Percentiles rank a stretch among this genome's conserved stretches.
These are phyloP conservation scores for Lipotes vexillifer DNA, from an alignment of 2,113 vertebrate genomes.

Conservation along the genomic window DNA sequence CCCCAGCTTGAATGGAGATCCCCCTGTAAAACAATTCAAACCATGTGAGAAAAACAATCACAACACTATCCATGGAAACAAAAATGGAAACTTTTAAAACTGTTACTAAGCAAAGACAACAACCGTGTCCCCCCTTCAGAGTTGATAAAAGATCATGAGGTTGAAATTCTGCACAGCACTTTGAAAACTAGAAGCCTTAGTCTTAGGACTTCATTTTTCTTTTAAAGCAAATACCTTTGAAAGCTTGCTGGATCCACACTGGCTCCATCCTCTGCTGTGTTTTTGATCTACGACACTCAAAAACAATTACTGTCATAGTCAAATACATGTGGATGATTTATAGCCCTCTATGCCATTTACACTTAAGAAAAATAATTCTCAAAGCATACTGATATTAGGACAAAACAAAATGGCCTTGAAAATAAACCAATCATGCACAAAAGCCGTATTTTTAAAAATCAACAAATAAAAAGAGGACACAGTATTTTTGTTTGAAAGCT, in stretches of 20 bases:
- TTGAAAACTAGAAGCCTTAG: neutral
- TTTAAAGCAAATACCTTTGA: slow-evolving; percentile 30
- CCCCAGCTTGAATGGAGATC: neutral
- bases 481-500: slow-evolving; percentile 44
- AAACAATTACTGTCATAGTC: slow-evolving; percentile 24
- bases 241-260: neutral
- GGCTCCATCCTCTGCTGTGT: neutral
- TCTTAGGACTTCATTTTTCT: neutral
- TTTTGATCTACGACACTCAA: slow-evolving; percentile 42
- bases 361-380: slow-evolving; percentile 20
- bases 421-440: neutral
- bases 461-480: slow-evolving; percentile 5
- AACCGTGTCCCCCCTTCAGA: slow-evolving; percentile 18
- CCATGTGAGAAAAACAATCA: neutral
- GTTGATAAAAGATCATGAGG: slow-evolving; percentile 24
- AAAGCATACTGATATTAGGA: neutral
- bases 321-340: slow-evolving; percentile 2
- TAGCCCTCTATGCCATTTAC: neutral
- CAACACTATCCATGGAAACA: neutral
- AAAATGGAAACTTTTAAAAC: slow-evolving; percentile 37
- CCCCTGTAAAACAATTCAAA: slow-evolving; percentile 12
- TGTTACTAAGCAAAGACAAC: slow-evolving; percentile 34
- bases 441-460: slow-evolving; percentile 8
- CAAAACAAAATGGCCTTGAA: slow-evolving; percentile 20
- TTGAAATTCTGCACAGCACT: slow-evolving; percentile 38